These are phyloP conservation scores for Reinhardtius hippoglossoides DNA, from an alignment of 2,113 vertebrate species.

Conservation along the genomic window DNA sequence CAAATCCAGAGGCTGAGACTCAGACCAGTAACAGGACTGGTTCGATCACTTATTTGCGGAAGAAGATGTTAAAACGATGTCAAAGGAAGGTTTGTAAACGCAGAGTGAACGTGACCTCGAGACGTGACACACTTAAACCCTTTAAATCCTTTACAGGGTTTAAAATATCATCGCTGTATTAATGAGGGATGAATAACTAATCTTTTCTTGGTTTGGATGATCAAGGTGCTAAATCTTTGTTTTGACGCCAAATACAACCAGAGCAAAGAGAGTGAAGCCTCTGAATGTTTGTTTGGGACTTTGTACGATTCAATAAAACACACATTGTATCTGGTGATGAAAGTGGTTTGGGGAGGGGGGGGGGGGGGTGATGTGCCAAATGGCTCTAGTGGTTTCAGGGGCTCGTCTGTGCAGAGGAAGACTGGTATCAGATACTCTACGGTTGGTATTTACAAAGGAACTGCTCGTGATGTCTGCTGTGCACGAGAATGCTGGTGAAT, in stretches of 20 bases:
- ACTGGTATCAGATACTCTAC: not conserved
- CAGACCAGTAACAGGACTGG: constrained; percentile 15
- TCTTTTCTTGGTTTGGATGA: not conserved
- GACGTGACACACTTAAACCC: constrained; percentile 17
- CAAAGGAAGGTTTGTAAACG: not conserved
- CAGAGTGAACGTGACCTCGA: not conserved
- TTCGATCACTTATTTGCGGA: not conserved
- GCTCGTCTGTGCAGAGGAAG: not conserved
- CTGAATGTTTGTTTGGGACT: not conserved
- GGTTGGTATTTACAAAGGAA: not conserved
- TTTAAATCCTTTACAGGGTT: constrained; percentile 1
- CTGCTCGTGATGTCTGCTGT: not conserved
- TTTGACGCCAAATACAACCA: constrained; percentile 21
- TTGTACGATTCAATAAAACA: not conserved
- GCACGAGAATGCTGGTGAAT: not conserved
- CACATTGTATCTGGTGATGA: not conserved
- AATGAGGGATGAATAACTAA: constrained; percentile 4
- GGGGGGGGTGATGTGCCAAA: not conserved
- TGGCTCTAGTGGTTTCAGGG: constrained; percentile 4
- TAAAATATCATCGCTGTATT: not conserved
- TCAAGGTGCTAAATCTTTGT: constrained; percentile 24
- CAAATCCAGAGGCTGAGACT: constrained; percentile 33
- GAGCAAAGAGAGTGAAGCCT: not conserved
- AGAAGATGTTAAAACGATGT: not conserved
- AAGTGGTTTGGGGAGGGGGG: not conserved